Conservation (phyloP, 2,113 vertebrate species). For the Hippocampus guttulatus region DNA sequence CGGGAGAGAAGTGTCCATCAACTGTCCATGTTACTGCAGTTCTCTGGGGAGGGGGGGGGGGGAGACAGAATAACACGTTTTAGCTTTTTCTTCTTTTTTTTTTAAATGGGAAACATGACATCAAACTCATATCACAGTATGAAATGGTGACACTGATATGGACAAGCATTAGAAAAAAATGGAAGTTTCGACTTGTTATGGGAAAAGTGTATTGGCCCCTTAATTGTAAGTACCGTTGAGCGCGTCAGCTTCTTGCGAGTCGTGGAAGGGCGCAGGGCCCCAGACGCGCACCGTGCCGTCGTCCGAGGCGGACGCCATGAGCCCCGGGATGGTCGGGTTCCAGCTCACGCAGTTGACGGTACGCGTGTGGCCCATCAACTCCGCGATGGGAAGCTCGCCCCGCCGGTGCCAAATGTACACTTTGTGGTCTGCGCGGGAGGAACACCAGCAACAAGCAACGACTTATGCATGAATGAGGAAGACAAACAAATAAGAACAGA, state of each 20-base stretch:
- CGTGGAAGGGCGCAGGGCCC: slow-evolving; percentile 94
- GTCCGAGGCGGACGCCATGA: slow-evolving; percentile 98
- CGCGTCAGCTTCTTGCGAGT: slow-evolving; percentile 89
- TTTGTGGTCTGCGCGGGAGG: slow-evolving; percentile 84
- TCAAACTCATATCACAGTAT: no score
- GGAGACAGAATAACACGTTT: not conserved
- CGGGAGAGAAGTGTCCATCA: slow-evolving; percentile 85
- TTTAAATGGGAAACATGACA: no score
- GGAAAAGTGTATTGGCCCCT: not conserved
- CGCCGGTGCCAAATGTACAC: slow-evolving; percentile 99
- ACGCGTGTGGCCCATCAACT: slow-evolving; percentile 96
- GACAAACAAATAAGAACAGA: no score
- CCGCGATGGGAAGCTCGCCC: slow-evolving; percentile 93
- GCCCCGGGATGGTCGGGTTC: slow-evolving; percentile 93
- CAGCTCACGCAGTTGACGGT: slow-evolving; percentile 99
- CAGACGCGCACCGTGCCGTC: slow-evolving; percentile 98
- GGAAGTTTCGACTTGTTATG: not conserved
- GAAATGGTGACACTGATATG: no score
- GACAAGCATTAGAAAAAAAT: no score
- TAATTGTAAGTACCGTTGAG: slow-evolving; percentile 61
- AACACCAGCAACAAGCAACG: not conserved
- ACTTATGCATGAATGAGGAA: not conserved
- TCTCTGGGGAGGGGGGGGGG: slow-evolving; percentile 73
- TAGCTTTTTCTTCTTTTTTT: not conserved
- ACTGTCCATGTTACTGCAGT: slow-evolving; percentile 99